These are phyloP conservation scores for Microcebus murinus DNA, from an alignment of 2,113 vertebrate species.

Conservation along the genomic window DNA sequence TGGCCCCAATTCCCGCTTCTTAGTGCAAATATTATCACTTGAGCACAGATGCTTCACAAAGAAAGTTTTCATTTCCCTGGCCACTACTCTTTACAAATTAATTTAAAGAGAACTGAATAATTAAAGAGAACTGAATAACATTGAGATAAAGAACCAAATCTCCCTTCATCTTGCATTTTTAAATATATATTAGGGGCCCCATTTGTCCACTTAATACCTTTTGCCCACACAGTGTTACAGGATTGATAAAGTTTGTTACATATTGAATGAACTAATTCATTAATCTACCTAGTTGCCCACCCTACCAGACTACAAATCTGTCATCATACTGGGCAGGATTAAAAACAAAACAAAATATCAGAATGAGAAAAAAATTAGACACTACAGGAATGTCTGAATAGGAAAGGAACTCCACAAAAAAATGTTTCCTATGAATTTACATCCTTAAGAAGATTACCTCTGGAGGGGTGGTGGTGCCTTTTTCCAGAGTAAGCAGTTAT, in stretches of 20 bases:
- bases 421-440: conserved; percentile 76
- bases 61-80: neutral
- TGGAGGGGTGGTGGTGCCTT: conserved; percentile 72
- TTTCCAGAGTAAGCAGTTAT: conserved; percentile 71
- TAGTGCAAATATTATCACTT: neutral
- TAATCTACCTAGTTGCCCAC: conserved; percentile 70
- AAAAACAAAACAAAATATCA: conserved; percentile 51
- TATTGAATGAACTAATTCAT: conserved; percentile 73
- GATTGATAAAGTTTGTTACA: conserved; percentile 50
- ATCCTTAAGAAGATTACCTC: conserved; percentile 86
- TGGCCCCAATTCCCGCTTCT: neutral
- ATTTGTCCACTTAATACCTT: conserved; percentile 42
- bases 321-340: conserved; percentile 67
- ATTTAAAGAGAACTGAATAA: neutral
- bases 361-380: conserved; percentile 20
- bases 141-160: neutral
- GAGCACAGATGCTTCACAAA: neutral
- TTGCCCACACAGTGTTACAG: conserved; percentile 28
- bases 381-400: conserved; percentile 64
- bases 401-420: conserved; percentile 51
- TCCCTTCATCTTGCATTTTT: neutral
- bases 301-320: conserved; percentile 56
- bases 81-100: neutral
- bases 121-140: neutral
- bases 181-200: neutral